Evolutionary conservation across 2,113 vertebrate species (phyloP).

Genomic region (Ciconia stormi): DNA sequence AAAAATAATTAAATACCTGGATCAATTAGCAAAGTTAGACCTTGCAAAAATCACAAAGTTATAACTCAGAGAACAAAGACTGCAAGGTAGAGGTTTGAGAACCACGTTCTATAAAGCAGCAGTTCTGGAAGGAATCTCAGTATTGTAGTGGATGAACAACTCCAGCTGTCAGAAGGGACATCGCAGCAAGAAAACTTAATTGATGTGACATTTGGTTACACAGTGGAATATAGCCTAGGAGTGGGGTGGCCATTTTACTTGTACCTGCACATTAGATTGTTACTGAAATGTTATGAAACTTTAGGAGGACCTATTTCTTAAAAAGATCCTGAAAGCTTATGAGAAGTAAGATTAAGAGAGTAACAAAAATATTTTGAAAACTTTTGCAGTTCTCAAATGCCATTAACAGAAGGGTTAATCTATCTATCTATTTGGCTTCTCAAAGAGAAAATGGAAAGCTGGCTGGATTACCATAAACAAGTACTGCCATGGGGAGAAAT

Average conservation of each 20-base stretch:
- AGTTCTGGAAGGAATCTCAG: background rate
- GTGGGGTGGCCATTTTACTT: background rate
- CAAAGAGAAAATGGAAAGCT: background rate
- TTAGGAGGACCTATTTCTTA: background rate
- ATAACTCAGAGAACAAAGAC: background rate
- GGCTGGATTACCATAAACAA: background rate
- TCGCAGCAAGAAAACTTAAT: background rate
- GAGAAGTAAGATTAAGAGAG: background rate
- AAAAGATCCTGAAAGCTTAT: background rate
- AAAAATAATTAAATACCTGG: background rate
- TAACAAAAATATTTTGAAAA: background rate
- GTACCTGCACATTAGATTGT: background rate
- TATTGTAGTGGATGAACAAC: background rate
- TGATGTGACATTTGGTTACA: background rate
- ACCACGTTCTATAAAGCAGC: background rate
- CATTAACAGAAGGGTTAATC: background rate
- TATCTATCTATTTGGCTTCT: background rate
- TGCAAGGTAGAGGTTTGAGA: background rate
- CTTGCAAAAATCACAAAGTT: background rate
- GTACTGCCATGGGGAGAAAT: background rate
- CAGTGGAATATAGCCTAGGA: background rate
- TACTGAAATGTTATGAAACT: background rate
- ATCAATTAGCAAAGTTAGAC: background rate
- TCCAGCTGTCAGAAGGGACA: background rate
- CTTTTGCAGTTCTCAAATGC: background rate